phyloP scores from a whole-genome alignment of 1,140 invertebrate species.

The Chlorops oryzae region DNA sequence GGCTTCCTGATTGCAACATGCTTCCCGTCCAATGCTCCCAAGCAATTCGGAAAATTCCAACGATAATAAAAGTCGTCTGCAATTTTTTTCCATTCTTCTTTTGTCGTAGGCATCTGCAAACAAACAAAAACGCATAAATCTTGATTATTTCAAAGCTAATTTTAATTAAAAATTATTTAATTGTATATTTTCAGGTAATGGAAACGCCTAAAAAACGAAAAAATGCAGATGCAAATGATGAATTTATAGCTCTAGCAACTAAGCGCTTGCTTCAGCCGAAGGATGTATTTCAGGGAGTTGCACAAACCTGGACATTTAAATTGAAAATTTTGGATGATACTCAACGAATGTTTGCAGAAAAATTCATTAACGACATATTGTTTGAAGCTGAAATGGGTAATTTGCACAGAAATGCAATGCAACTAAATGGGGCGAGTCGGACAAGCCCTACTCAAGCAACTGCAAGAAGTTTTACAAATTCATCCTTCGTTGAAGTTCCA shows the following conservation, averaged over 20 bases:
- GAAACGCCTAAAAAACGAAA: not conserved
- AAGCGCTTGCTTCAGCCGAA: too few relatives aligned
- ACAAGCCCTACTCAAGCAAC: too few relatives aligned
- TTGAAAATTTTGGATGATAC: not conserved
- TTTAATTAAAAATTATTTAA: not conserved
- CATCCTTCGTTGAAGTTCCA: too few relatives aligned
- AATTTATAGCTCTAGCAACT: too few relatives aligned
- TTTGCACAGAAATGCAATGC: too few relatives aligned
- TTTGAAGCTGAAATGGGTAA: too few relatives aligned
- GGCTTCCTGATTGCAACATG: constrained; percentile 50
- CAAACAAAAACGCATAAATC: not conserved
- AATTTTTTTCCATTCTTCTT: constrained; percentile 30
- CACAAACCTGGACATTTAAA: not conserved
- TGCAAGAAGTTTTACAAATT: too few relatives aligned
- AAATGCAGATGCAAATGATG: too few relatives aligned
- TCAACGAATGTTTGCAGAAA: not conserved
- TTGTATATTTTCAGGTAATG: not conserved
- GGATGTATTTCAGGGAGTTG: not conserved
- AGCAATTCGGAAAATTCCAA: constrained; percentile 43
- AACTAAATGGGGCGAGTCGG: too few relatives aligned
- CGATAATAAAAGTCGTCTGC: constrained; percentile 26
- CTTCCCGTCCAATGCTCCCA: constrained; percentile 42
- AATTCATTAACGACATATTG: not conserved
- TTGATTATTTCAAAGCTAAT: not conserved
- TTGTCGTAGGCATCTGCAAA: constrained; percentile 15